These are phyloP conservation scores for Nasonia oneida DNA, from an alignment of 2,888 invertebrate species.

Conservation along the genomic window DNA sequence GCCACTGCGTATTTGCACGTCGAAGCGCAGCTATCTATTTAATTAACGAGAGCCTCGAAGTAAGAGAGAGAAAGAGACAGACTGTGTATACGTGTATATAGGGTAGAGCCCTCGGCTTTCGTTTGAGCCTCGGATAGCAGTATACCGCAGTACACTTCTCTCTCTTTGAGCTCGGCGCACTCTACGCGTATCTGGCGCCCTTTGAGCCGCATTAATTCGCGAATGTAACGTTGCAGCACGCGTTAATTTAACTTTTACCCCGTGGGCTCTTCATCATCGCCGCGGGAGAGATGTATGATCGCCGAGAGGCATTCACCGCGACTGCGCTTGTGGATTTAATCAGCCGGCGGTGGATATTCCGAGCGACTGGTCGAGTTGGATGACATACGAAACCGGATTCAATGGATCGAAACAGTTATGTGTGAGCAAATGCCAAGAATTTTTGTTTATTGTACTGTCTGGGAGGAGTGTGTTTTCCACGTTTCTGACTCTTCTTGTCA, in stretches of 20 bases:
- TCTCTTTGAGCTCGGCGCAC: neutral
- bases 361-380: neutral
- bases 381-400: conserved; percentile 5
- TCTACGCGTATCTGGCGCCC: neutral
- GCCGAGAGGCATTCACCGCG: neutral
- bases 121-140: conserved; percentile 11
- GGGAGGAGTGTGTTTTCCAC: no score
- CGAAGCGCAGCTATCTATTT: conserved; percentile 56
- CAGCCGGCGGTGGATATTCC: neutral
- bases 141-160: neutral
- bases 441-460: no score
- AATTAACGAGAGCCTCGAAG: conserved; percentile 52
- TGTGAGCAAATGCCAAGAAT: no score
- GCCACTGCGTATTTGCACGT: neutral
- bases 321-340: conserved; percentile 5
- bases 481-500: neutral
- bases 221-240: neutral
- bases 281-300: neutral
- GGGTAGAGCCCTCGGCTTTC: conserved; percentile 16
- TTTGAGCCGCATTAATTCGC: neutral
- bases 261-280: conserved; percentile 36
- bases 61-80: neutral
- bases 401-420: conserved; percentile 23
- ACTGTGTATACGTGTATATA: neutral
- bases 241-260: conserved; percentile 51